These are phyloP conservation scores for Cassiopea xamachana DNA, from an alignment of 30 jellyfish, hydroid and myxozoan species.

Conservation along the genomic window DNA sequence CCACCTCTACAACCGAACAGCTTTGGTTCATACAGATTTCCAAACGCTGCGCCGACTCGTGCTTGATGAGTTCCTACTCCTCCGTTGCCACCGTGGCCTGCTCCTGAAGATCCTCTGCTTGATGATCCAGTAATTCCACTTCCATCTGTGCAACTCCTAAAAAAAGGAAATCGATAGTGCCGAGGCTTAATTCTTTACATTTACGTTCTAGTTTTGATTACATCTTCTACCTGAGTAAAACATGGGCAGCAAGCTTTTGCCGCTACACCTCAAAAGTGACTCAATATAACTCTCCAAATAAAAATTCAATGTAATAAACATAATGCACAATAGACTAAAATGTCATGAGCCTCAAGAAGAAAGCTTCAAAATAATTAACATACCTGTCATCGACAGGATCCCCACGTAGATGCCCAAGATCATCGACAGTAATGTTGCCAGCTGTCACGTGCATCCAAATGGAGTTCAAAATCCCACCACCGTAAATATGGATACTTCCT, in stretches of 20 bases:
- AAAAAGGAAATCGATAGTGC: no score
- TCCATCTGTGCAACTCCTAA: conserved; percentile 54
- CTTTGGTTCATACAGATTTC: conserved; percentile 67
- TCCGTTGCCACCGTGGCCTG: conserved; percentile 83
- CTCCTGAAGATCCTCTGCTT: conserved; percentile 68
- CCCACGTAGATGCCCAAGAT: conserved; percentile 63
- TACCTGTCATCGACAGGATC: conserved; percentile 53
- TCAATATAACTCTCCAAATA: no score
- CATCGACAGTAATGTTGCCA: conserved; percentile 61
- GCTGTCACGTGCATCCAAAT: conserved; percentile 49
- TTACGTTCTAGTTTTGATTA: no score
- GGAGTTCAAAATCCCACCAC: conserved; percentile 66
- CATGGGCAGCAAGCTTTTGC: no score
- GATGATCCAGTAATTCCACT: conserved; percentile 48
- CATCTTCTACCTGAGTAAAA: no score
- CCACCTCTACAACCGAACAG: conserved; percentile 74
- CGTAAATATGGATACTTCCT: conserved; percentile 52
- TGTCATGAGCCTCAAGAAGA: no score
- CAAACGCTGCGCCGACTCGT: conserved; percentile 72
- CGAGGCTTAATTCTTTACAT: no score
- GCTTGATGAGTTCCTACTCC: conserved; percentile 62
- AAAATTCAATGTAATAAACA: no score
- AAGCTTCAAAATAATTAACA: not conserved
- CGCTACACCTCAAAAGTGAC: no score
- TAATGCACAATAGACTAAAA: no score